phyloP scores from a whole-genome alignment of 92 coral and sea anemone genomes.

The Desmophyllum pertusum region DNA sequence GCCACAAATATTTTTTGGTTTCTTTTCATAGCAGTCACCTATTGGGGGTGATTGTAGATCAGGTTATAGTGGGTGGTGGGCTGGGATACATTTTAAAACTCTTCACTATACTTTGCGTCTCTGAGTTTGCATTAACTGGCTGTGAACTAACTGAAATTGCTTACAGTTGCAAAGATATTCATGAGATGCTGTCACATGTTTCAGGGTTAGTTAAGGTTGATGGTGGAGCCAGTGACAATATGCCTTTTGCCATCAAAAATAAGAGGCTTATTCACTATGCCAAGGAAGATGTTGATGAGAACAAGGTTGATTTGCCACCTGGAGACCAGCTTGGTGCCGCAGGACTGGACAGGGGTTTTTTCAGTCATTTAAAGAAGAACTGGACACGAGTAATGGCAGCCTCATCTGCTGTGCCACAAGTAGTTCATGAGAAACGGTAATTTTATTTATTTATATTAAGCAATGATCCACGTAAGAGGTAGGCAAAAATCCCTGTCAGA shows the following conservation, averaged over 20 bases:
- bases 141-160: background rate
- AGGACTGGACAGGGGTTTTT: slow-evolving; percentile 74
- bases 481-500: too few species aligned
- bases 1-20: too few species aligned
- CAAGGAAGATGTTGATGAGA: slow-evolving; percentile 30
- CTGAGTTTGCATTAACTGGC: background rate
- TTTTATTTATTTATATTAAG: background rate
- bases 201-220: slow-evolving; percentile 10
- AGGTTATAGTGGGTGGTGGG: too few species aligned
- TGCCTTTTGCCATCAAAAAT: background rate
- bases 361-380: slow-evolving; percentile 72
- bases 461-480: background rate
- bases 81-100: too few species aligned
- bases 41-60: too few species aligned
- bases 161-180: background rate
- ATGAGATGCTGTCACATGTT: background rate
- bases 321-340: slow-evolving; percentile 90
- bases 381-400: slow-evolving; percentile 56
- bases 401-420: background rate
- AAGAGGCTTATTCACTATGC: slow-evolving; percentile 19
- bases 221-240: background rate
- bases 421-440: slow-evolving; percentile 31
- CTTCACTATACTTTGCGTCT: too few species aligned
- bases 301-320: slow-evolving; percentile 64
- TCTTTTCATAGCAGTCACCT: too few species aligned